Base-by-base conservation (phyloP, 1,140 invertebrate species). In the Hyles vespertilio region DNA sequence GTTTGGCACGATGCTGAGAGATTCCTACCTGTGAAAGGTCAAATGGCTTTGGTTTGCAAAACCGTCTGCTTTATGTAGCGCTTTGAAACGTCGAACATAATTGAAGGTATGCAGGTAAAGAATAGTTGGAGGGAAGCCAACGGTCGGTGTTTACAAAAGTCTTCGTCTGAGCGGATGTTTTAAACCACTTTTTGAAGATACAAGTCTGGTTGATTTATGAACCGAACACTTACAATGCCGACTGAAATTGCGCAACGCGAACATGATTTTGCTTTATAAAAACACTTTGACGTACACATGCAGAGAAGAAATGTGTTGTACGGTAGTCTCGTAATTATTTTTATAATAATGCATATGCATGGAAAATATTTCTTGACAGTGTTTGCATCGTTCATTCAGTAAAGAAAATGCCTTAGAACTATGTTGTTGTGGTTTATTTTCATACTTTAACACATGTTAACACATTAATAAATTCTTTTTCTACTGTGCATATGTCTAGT, bases 81-180 rank as follows among this genome's bases (percentile, higher is more conserved):
- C 10, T 53, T 8, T 54, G 11, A 43, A 54, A 43, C 40, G 5
- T 34, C 9, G 47, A 3, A 10, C 32, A 34, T 40, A 56, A 56
- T 36, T 40, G 45, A 34, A 48, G 10, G 40, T 32, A 45, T 46
- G 40, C 44, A 56, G 45, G 54, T 56, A 56, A 56, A 54, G 22
- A 56, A 56, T 56, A 47, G 44, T 48, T 56, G 54, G 54, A 47
- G 47, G 47, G 22, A 48, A 2, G 44, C 54, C 54, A 56, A 48
- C 32, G 3, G 3, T 22, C 54, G 32, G 10, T 56, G 54, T 56
- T 56, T 56, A 54, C 6, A 10, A 48, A 48, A 56, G 12, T 22
- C n/a, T 54, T 12, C 5, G 11, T 11, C 4, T 36, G 43, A 56
- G 47, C 54, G 54, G 45, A 48, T 56, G 45, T 48, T 56, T 40